A percentile compares a stretch with the other conserved stretches of the same genome.
These are phyloP conservation scores for Sialia sialis DNA, from an alignment of 2,113 vertebrate species.

Conservation along the genomic window DNA sequence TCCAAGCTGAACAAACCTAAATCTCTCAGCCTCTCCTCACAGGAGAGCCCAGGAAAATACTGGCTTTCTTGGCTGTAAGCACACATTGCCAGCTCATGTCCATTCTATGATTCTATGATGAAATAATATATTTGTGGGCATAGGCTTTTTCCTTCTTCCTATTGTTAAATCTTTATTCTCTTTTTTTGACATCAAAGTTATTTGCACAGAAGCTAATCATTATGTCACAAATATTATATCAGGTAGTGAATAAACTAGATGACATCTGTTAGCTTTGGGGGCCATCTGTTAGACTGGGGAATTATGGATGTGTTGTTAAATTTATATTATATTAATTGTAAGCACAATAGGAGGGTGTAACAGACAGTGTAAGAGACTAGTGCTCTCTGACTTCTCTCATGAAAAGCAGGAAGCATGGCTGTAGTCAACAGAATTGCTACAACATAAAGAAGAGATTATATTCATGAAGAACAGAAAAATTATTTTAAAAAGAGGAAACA, in stretches of 20 bases:
- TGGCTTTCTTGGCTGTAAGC: neutral
- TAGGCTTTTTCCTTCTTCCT: neutral
- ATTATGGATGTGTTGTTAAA: conserved; percentile 37
- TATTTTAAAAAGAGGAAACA: neutral
- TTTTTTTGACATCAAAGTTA: conserved; percentile 27
- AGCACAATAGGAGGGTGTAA: neutral
- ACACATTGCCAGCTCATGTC: fast-evolving
- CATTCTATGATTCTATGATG: neutral
- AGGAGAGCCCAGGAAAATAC: neutral
- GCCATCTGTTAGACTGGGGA: conserved; percentile 51
- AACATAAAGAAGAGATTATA: neutral
- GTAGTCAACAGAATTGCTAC: neutral
- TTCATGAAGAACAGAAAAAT: neutral
- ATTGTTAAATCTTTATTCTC: neutral
- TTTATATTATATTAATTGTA: conserved; percentile 36
- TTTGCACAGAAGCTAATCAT: conserved; percentile 38
- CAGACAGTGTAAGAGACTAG: neutral
- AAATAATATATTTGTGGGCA: neutral
- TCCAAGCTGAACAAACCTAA: neutral
- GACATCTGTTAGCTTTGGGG: conserved; percentile 50
- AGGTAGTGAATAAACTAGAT: conserved; percentile 43
- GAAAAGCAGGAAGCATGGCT: neutral
- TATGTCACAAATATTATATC: conserved; percentile 61
- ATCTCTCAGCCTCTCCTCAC: neutral
- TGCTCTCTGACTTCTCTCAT: neutral